Evolutionary conservation across 2,888 invertebrate species (phyloP), one percentile per base, ranked within the genome.

Genomic region (Dromius quadrimaculatus): DNA sequence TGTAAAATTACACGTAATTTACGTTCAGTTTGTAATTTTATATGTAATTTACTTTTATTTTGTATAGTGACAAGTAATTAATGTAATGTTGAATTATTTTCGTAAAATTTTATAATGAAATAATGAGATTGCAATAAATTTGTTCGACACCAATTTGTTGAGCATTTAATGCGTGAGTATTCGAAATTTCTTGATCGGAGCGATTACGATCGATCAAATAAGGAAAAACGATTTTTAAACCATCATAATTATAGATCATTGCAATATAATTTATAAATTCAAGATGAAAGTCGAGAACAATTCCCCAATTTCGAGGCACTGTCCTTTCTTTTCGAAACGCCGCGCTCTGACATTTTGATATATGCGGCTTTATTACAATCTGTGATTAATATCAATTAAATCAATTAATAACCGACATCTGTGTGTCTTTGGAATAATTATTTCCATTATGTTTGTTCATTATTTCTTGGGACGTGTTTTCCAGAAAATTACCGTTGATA

Each of bases 371-470:
- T 68, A 68, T 59, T 59, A 59, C 59, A 22, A 22, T 11, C 43
- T 32, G 59, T 68, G 59, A 68, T 68, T 68, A 68, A 68, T 68
- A 68, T 59, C 68, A 68, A 68, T 68, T 68, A 68, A 59, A 68
- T 59, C 59, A 68, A 68, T 68, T 68, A 68, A 68, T 68, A 59
- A 57, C 45, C 59, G 68, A 68, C 68, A 68, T 68, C 68, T 68
- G 68, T 57, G 59, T 68, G 65, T 68, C 68, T 68, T 38, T 43
- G 45, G 68, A 28, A 59, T 68, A 68, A 68, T 68, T 68, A 68
- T 68, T 68, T 68, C 68, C 59, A 68, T 68, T 68, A 59, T 43
- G 59, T 59, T 59, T 68, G 38, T 68, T 68, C 59, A 68, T 68
- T 59, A 68, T 59, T 68, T 41, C 54, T 59, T 23, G 59, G 59